Conservation (phyloP, 2,113 vertebrate species). For the Pimephales promelas region DNA sequence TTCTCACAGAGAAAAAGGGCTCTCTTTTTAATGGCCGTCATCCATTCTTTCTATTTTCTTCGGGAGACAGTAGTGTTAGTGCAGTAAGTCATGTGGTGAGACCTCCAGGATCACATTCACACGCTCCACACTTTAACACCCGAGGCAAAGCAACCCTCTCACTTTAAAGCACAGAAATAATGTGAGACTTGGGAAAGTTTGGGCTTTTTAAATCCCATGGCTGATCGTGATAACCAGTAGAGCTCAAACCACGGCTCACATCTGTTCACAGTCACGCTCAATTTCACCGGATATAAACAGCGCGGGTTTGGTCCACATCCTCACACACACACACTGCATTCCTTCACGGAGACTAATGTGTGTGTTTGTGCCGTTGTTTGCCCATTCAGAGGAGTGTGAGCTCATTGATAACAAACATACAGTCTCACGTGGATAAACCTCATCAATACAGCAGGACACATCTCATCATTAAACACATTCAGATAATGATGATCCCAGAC, state of each 20-base stretch:
- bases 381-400: conserved; percentile 7
- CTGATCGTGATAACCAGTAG: neutral
- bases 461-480: conserved; percentile 2
- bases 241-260: conserved; percentile 3
- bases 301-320: conserved; percentile 13
- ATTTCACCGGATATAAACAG: conserved; percentile 10
- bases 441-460: neutral
- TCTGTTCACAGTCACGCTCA: conserved; percentile 14
- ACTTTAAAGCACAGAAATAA: neutral
- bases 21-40: neutral
- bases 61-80: neutral
- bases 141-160: conserved; percentile 8
- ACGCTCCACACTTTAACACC: neutral
- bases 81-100: conserved; percentile 10
- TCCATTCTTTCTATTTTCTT: neutral
- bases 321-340: neutral
- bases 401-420: neutral
- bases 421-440: neutral
- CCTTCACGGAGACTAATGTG: neutral
- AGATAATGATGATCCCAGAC: conserved; percentile 19
- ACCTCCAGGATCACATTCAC: neutral
- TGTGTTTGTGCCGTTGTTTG: conserved; percentile 9
- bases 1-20: too few relatives aligned
- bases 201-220: neutral
- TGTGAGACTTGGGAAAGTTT: neutral